Percentiles rank a stretch among this genome's conserved stretches.
Conservation (phyloP, 2,888 invertebrate species). For the Dilophus febrilis region DNA sequence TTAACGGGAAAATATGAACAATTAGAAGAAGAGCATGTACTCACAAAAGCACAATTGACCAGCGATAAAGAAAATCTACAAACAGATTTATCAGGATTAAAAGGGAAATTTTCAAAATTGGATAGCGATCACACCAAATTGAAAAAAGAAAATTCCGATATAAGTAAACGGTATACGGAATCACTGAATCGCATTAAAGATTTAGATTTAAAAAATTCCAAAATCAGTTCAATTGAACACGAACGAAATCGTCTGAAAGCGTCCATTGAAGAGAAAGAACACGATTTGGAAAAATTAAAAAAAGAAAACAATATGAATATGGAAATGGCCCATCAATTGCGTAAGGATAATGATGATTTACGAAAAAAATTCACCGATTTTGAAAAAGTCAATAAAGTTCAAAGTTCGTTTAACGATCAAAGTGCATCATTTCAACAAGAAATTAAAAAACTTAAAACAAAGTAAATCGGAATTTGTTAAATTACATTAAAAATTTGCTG, state of each 20-base stretch:
- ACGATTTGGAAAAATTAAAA: constrained; percentile 50
- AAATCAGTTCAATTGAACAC: constrained; percentile 30
- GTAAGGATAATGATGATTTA: constrained; percentile 60
- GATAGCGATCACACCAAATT: constrained; percentile 15
- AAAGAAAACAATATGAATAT: constrained; percentile 48
- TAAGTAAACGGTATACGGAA: constrained; percentile 21
- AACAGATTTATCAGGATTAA: constrained; percentile 24
- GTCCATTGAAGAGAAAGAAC: constrained; percentile 54
- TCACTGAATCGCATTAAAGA: constrained; percentile 22
- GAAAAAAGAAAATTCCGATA: constrained; percentile 22
- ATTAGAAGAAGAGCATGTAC: constrained; percentile 68
- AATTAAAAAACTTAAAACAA: constrained; percentile 47
- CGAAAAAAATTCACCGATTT: constrained; percentile 68
- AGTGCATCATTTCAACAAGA: constrained; percentile 60
- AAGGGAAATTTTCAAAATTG: constrained; percentile 20
- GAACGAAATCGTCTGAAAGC: constrained; percentile 53
- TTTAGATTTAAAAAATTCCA: constrained; percentile 21
- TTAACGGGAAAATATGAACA: constrained; percentile 68
- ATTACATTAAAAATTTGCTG: neutral
- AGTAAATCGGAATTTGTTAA: constrained; percentile 21
- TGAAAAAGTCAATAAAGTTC: constrained; percentile 67
- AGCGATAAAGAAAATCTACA: constrained; percentile 67
- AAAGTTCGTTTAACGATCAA: constrained; percentile 59
- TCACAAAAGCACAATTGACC: constrained; percentile 63
- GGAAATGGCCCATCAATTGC: constrained; percentile 55